Base-by-base conservation (phyloP, 1,140 invertebrate species). In the Drosophila tani region DNA sequence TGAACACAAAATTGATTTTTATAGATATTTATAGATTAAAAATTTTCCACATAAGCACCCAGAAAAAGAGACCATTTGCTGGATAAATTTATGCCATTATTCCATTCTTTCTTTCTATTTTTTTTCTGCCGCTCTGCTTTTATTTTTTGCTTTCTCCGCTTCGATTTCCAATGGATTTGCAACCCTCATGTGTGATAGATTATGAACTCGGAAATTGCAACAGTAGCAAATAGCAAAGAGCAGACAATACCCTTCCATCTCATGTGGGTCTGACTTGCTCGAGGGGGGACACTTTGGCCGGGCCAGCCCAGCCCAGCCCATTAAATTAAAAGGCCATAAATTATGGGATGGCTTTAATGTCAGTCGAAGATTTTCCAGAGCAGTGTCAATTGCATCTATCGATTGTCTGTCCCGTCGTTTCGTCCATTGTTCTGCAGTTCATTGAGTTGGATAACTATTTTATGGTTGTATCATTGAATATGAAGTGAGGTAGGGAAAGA, bases 241-340 rank as follows among this genome's bases (percentile, higher is more conserved):
- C 40, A 64, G 59, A 40, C 64, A 50, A 67, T 76, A 43, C 29
- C 51, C 60, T 79, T 78, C 76, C 81, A 81, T 56, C 74, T 82
- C 70, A 49, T 70, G 81, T 82, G 75, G 71, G 68, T 73, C 75
- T 63, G 67, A 71, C 64, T 82, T 65, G 65, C 79, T 84, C 69
- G 77, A 84, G 73, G 73, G 83, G 80, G 51, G 49, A 50, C 81
- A 77, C 51, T 80, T 77, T 77, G 60, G 47, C 24, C 27, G 53
- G 50, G 19, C 19, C 49, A 47, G 57, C 57, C 29, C 68, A 77
- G 68, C 86, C 88, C 88, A 91, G 29, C 88, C 88, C 81, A 91
- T 91, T 91, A 91, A 91, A 91, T 91, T 91, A 91, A 91, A 91
- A 88, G 83, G 75, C 88, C 83, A 91, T 91, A 91, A 91, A 91